Conservation (phyloP, 2,888 invertebrate genomes). For the Tenthredo amoena region DNA sequence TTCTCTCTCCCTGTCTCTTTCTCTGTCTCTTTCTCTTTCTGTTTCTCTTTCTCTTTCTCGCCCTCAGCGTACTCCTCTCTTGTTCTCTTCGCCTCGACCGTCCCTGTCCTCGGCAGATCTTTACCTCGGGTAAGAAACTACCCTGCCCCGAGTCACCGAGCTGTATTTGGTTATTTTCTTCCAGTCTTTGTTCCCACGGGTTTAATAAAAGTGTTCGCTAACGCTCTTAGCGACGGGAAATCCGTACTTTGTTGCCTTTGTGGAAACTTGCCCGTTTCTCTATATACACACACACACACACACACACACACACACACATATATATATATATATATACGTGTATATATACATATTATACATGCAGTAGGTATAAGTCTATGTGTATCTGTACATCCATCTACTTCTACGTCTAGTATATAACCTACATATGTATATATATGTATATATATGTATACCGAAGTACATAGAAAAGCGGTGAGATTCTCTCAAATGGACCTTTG, state of each 20-base stretch:
- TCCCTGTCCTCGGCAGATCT: conserved; percentile 50
- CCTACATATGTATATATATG: no score
- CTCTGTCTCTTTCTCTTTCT: conserved; percentile 45
- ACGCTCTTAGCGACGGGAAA: conserved; percentile 60
- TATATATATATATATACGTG: background rate
- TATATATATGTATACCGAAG: background rate
- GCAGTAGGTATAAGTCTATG: background rate
- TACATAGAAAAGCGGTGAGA: conserved; percentile 12
- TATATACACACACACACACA: conserved; percentile 52
- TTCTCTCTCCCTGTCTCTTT: conserved; percentile 1
- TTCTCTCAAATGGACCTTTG: conserved; percentile 44
- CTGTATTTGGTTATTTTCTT: conserved; percentile 50
- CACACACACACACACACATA: background rate
- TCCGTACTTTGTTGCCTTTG: conserved; percentile 59
- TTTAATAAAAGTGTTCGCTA: conserved; percentile 50
- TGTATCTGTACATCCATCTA: background rate
- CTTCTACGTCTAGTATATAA: background rate
- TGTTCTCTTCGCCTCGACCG: conserved; percentile 24
- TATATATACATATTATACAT: no score
- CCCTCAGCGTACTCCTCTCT: conserved; percentile 31
- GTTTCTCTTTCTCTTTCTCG: conserved; percentile 50
- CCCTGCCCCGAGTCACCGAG: conserved; percentile 50
- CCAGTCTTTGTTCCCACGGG: conserved; percentile 51
- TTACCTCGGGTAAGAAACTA: conserved; percentile 49
- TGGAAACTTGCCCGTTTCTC: conserved; percentile 39